Evolutionary conservation across 2,113 vertebrate species (phyloP).

Genomic region (Xenopus tropicalis): UCB_Xtro_10.0 CM004447.2:27968001-27968500

Average conservation of each 20-base stretch:
- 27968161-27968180: neutral
- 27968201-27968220: neutral
- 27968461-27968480: constrained; percentile 2
- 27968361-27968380: constrained; percentile 49
- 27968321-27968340: constrained; percentile 8
- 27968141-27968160: no score
- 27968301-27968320: constrained; percentile 40
- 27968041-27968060: no score
- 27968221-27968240: constrained; percentile 34
- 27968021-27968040: no score
- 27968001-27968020: no score
- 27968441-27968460: constrained; percentile 11
- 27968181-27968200: neutral
- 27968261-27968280: constrained; percentile 51
- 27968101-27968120: no score
- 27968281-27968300: constrained; percentile 3
- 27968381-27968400: constrained; percentile 46
- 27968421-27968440: constrained; percentile 38
- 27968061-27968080: no score
- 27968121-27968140: no score
- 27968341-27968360: constrained; percentile 35
- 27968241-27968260: constrained; percentile 52
- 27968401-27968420: constrained; percentile 46
- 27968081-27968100: no score
- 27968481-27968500: neutral